Conservation (phyloP, 2,113 vertebrate genomes). For the Ramphastos sulfuratus region DNA sequence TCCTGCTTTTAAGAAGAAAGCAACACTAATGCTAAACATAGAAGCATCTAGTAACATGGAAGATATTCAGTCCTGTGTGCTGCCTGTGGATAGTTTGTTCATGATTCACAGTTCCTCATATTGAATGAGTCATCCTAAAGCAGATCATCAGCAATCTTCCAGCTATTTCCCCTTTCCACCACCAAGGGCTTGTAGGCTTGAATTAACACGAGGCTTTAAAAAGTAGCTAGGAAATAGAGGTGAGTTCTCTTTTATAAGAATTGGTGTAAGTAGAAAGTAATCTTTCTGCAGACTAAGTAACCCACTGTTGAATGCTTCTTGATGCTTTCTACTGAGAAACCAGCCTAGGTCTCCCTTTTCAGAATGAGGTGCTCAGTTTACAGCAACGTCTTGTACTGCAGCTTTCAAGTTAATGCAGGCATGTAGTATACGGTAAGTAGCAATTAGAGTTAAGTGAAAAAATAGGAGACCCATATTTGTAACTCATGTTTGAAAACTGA, state of each 20-base stretch:
- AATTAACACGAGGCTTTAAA: conserved; percentile 26
- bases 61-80: neutral
- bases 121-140: conserved; percentile 29
- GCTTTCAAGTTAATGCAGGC: neutral
- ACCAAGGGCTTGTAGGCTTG: neutral
- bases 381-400: conserved; percentile 36
- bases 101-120: conserved; percentile 23
- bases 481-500: conserved; percentile 64
- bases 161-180: conserved; percentile 15
- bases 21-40: neutral
- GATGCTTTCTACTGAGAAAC: conserved; percentile 14
- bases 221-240: neutral
- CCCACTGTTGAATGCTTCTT: neutral
- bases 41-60: neutral
- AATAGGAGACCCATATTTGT: conserved; percentile 51
- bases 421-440: neutral
- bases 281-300: conserved; percentile 11
- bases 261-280: conserved; percentile 33
- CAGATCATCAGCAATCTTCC: conserved; percentile 10
- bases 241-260: conserved; percentile 10
- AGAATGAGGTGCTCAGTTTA: conserved; percentile 36
- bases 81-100: neutral
- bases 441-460: conserved; percentile 52
- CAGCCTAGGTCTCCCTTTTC: neutral
- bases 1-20: neutral